These are phyloP conservation scores for Oxygymnocypris stewartii DNA, from an alignment of 2,113 vertebrate species.

Conservation along the genomic window DNA sequence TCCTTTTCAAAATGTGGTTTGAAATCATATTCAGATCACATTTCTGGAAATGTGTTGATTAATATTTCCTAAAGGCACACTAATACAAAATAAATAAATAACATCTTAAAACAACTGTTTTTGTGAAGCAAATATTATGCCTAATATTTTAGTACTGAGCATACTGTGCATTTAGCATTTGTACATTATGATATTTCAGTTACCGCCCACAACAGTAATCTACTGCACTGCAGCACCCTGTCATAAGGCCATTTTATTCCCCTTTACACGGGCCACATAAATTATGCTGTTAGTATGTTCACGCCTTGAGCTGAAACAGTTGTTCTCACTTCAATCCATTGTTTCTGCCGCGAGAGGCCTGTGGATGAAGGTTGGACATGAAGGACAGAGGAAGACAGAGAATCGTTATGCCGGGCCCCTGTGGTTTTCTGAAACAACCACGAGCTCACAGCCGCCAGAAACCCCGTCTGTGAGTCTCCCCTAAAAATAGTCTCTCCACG, in stretches of 20 bases:
- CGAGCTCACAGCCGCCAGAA: background rate
- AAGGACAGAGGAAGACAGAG: conserved; percentile 13
- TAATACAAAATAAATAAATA: too few relatives aligned
- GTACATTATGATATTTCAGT: background rate
- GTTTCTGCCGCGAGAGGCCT: background rate
- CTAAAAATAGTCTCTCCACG: conserved; percentile 28
- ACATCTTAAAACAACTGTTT: too few relatives aligned
- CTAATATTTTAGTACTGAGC: too few relatives aligned
- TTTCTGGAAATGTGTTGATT: too few relatives aligned
- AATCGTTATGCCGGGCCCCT: background rate
- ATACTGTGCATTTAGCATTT: too few relatives aligned
- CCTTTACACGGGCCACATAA: background rate
- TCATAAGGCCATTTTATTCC: background rate
- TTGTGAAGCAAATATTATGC: too few relatives aligned
- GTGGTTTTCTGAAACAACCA: background rate
- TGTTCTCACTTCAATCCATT: conserved; percentile 14
- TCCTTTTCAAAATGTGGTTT: too few relatives aligned
- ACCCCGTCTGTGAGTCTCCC: background rate
- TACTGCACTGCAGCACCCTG: background rate
- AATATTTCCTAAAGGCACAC: too few relatives aligned
- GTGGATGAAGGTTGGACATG: background rate
- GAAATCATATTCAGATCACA: too few relatives aligned
- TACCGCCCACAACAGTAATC: background rate
- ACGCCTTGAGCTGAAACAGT: background rate
- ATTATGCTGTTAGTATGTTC: conserved; percentile 12